These are phyloP conservation scores for Ormyrus labotus DNA, from an alignment of 2,888 invertebrate species.

Conservation along the genomic window DNA sequence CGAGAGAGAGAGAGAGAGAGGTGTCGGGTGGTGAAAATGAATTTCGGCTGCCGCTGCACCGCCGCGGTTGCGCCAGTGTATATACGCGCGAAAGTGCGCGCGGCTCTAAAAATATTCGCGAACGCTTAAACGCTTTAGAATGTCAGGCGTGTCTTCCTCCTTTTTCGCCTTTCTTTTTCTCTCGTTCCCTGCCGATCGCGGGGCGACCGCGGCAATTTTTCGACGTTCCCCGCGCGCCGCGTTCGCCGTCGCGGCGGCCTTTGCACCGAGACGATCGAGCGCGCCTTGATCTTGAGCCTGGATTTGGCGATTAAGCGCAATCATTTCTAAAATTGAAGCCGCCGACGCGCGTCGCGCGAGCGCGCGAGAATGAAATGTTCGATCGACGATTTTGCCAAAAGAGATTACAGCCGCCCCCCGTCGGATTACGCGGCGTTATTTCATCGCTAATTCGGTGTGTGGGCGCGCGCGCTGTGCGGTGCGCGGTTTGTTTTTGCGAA, in stretches of 20 bases:
- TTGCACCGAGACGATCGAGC: neutral
- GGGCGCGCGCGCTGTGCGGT: too few relatives aligned
- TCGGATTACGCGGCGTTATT: conserved; percentile 18
- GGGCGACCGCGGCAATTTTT: neutral
- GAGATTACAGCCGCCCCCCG: conserved; percentile 14
- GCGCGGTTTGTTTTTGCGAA: too few relatives aligned
- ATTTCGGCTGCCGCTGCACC: conserved; percentile 24
- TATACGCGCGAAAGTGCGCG: conserved; percentile 31
- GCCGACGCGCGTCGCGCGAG: neutral
- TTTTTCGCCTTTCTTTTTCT: conserved; percentile 6
- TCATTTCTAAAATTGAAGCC: conserved; percentile 28
- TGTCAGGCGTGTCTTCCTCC: neutral
- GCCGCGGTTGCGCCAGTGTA: neutral
- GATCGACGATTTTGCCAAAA: conserved; percentile 32
- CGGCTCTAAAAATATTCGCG: conserved; percentile 42
- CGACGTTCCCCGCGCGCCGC: too few relatives aligned
- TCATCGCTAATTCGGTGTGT: conserved; percentile 20
- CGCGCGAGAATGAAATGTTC: neutral
- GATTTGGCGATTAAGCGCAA: neutral
- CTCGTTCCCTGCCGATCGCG: neutral
- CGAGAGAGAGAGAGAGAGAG: neutral
- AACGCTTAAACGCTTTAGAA: conserved; percentile 43
- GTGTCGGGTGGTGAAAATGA: conserved; percentile 26
- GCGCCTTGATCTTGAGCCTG: too few relatives aligned
- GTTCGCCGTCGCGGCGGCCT: neutral